A percentile compares a stretch with the other conserved stretches of the same genome.
Evolutionary conservation across 2,113 vertebrate genomes (phyloP).

Genomic region (Ochotona curzoniae): DNA sequence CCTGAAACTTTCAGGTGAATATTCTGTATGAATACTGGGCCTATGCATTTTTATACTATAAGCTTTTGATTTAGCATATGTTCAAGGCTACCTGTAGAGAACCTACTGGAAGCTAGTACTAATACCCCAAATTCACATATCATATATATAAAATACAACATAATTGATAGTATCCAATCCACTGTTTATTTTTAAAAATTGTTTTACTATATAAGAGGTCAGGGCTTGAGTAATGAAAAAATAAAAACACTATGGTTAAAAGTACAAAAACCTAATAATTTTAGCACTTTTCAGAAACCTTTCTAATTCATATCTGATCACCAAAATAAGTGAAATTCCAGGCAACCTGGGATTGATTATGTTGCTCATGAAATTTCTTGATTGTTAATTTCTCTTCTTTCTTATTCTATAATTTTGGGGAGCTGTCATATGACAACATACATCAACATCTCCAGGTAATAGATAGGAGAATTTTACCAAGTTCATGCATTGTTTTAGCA

Average conservation of each 20-base stretch:
- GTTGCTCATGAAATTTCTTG: background rate
- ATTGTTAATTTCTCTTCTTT: background rate
- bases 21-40: background rate
- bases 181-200: background rate
- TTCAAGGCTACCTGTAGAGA: background rate
- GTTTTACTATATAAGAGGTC: slow-evolving; percentile 21
- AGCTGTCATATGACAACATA: background rate
- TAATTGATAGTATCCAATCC: too few species aligned
- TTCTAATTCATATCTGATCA: slow-evolving; percentile 45
- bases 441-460: background rate
- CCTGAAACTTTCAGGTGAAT: slow-evolving; percentile 30
- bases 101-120: slow-evolving; percentile 3
- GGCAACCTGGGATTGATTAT: background rate
- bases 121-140: background rate
- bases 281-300: slow-evolving; percentile 32
- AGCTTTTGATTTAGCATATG: slow-evolving; percentile 5
- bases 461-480: background rate
- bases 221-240: background rate
- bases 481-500: background rate
- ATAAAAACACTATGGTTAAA: background rate
- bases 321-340: slow-evolving; percentile 34
- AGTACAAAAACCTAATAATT: slow-evolving; percentile 54
- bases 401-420: background rate
- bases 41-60: background rate
- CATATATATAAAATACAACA: background rate